These are phyloP conservation scores for Pentamera pediparva DNA, from an alignment of 53 echinoderm and acorn worm genomes.

Conservation along the genomic window DNA sequence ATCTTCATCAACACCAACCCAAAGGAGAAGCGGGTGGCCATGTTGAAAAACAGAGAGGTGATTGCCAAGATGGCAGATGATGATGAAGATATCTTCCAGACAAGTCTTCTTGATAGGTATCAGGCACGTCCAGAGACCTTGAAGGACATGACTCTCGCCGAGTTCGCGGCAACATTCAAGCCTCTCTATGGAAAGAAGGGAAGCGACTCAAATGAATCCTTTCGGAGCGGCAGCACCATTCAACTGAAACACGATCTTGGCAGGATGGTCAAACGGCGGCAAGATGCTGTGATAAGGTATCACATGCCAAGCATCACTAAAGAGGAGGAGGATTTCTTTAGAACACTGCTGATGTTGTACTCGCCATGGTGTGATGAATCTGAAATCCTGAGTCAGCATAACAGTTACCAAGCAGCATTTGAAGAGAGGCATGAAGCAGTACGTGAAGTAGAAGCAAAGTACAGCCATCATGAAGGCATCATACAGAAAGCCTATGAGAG, in stretches of 20 bases:
- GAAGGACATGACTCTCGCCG: slow-evolving; percentile 18
- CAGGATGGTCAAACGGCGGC: neutral
- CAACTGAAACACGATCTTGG: slow-evolving; percentile 7
- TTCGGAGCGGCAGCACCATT: neutral
- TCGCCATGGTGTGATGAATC: slow-evolving; percentile 34
- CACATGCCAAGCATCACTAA: neutral
- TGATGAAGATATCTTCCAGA: slow-evolving; percentile 28
- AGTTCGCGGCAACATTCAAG: slow-evolving; percentile 23
- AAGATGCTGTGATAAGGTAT: neutral
- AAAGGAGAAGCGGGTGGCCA: slow-evolving; percentile 14
- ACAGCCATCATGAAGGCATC: neutral
- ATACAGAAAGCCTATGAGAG: slow-evolving; percentile 21
- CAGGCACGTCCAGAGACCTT: slow-evolving; percentile 9
- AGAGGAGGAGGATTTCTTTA: slow-evolving; percentile 11
- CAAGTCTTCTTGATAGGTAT: slow-evolving; percentile 26
- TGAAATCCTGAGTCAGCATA: neutral
- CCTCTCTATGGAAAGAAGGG: neutral
- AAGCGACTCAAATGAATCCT: neutral
- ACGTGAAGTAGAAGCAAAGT: neutral
- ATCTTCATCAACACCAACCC: slow-evolving; percentile 22
- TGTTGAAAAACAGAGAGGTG: neutral
- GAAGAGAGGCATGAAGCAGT: neutral
- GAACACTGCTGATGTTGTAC: slow-evolving; percentile 29
- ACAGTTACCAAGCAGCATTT: neutral
- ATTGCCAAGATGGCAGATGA: slow-evolving; percentile 33